Conservation (phyloP, 2,797 vertebrate species). For the Lophius americanus region DNA sequence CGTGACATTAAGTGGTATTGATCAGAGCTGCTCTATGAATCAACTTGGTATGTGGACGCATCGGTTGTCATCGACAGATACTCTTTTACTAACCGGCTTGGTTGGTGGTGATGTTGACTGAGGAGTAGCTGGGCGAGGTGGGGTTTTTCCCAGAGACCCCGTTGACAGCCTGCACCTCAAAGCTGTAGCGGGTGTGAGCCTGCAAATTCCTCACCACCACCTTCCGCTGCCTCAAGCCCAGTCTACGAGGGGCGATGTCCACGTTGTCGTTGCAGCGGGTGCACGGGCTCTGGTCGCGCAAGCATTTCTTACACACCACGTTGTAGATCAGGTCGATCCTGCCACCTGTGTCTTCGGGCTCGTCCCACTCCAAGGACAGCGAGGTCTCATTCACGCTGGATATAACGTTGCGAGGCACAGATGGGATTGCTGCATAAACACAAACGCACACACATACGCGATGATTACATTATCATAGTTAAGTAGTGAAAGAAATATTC, state of each 20-base stretch:
- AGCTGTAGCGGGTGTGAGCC: conserved; percentile 97
- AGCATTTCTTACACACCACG: conserved; percentile 97
- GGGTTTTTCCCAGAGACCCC: conserved; percentile 93
- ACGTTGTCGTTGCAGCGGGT: conserved; percentile 97
- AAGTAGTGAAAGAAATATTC: background rate
- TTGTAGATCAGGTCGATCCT: conserved; percentile 94
- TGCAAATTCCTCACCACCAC: conserved; percentile 95
- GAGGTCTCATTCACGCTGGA: conserved; percentile 98
- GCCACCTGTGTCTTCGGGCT: conserved; percentile 90
- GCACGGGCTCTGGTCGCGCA: conserved; percentile 85
- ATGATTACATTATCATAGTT: conserved; percentile 7
- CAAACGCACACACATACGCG: conserved; percentile 35
- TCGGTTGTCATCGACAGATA: conserved; percentile 34
- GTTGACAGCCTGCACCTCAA: conserved; percentile 97
- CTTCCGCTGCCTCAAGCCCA: conserved; percentile 90
- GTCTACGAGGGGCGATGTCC: conserved; percentile 92
- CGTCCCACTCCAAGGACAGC: conserved; percentile 94
- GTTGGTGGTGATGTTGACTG: conserved; percentile 99
- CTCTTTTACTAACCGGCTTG: conserved; percentile 76
- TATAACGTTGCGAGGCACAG: conserved; percentile 90
- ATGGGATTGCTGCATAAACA: conserved; percentile 86
- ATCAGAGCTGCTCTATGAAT: conserved; percentile 55
- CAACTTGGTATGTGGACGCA: conserved; percentile 46
- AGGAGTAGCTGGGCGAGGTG: conserved; percentile 86
- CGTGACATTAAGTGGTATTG: conserved; percentile 71